phyloP scores from a whole-genome alignment of 2,797 vertebrate species.

The Notolabrus celidotus region DNA sequence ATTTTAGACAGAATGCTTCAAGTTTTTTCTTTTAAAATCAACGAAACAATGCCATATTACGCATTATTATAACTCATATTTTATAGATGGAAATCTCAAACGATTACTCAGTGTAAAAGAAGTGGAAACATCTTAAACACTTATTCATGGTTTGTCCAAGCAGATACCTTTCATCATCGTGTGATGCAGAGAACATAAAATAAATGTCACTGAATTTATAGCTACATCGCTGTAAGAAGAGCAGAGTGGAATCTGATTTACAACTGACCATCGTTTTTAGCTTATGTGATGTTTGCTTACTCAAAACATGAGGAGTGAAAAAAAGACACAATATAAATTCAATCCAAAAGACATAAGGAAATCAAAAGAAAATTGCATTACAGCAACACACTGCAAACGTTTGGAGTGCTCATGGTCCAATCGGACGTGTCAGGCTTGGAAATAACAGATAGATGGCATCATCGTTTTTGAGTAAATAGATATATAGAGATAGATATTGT shows the following conservation, averaged over 20 bases:
- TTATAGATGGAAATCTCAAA: slow-evolving; percentile 46
- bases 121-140: slow-evolving; percentile 50
- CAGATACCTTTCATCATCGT: slow-evolving; percentile 22
- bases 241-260: slow-evolving; percentile 51
- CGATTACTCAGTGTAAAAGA: slow-evolving; percentile 56
- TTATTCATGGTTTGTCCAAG: slow-evolving; percentile 51
- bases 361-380: slow-evolving; percentile 71
- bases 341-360: slow-evolving; percentile 44
- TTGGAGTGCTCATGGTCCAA: slow-evolving; percentile 68
- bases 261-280: slow-evolving; percentile 68
- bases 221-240: slow-evolving; percentile 34
- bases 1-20: slow-evolving; percentile 68
- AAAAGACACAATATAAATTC: slow-evolving; percentile 24
- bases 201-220: slow-evolving; percentile 38
- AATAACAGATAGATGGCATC: slow-evolving; percentile 77
- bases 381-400: slow-evolving; percentile 66
- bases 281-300: slow-evolving; percentile 70
- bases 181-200: slow-evolving; percentile 38
- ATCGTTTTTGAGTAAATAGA: slow-evolving; percentile 84
- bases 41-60: slow-evolving; percentile 62
- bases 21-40: slow-evolving; percentile 60
- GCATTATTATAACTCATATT: slow-evolving; percentile 43
- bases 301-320: slow-evolving; percentile 59
- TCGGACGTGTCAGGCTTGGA: slow-evolving; percentile 70
- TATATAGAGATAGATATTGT: slow-evolving; percentile 84